Conservation (phyloP, 64 coral and sea anemone genomes). For the Orbicella faveolata region DNA sequence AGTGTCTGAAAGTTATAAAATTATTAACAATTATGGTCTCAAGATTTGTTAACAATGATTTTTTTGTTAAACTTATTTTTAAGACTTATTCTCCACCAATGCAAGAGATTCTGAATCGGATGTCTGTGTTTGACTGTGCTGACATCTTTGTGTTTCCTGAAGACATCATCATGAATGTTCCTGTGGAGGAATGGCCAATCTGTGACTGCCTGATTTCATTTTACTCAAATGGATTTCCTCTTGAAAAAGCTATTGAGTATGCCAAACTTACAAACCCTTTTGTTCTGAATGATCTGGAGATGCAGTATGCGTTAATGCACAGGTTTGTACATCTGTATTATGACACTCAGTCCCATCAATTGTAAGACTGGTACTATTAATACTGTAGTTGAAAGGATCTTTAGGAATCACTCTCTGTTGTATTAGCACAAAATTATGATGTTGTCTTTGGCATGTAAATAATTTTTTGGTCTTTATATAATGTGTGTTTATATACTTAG, state of each 20-base stretch:
- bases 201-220: constrained; percentile 98
- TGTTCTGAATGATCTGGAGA: constrained; percentile 80
- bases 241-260: constrained; percentile 88
- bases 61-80: not conserved
- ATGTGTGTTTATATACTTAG: too few relatives aligned
- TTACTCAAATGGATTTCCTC: constrained; percentile 91
- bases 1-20: too few relatives aligned
- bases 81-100: constrained; percentile 90
- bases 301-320: constrained; percentile 79
- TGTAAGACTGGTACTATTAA: too few relatives aligned
- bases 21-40: not conserved
- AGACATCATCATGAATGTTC: constrained; percentile 71
- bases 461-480: too few relatives aligned
- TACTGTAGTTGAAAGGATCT: too few relatives aligned
- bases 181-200: constrained; percentile 89
- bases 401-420: too few relatives aligned
- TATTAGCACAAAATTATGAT: too few relatives aligned
- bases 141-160: constrained; percentile 91
- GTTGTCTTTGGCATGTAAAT: too few relatives aligned
- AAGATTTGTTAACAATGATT: not conserved
- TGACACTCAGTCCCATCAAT: too few relatives aligned
- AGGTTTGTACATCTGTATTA: constrained; percentile 43
- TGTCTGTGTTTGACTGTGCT: constrained; percentile 74
- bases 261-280: constrained; percentile 79
- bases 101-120: constrained; percentile 85